Conservation (phyloP, 2,888 invertebrate species). For the Bursaphelenchus okinawaensis region DNA sequence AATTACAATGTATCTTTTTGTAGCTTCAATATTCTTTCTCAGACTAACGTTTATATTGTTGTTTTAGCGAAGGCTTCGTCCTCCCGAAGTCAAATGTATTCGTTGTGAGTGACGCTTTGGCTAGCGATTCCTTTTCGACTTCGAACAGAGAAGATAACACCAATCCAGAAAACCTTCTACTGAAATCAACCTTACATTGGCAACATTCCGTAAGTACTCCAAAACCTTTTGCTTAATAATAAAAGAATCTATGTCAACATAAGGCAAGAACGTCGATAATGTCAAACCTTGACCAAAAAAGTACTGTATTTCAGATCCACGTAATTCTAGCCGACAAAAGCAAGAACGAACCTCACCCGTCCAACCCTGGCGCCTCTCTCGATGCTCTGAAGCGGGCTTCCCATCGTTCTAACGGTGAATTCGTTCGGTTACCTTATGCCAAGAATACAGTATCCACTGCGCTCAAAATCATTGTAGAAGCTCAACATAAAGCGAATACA, state of each 20-base stretch:
- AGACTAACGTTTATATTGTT: no score
- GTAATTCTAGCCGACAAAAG: slow-evolving; percentile 4
- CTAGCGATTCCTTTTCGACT: not conserved
- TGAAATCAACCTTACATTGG: slow-evolving; percentile 16
- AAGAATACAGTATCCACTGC: not conserved
- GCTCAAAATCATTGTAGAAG: not conserved
- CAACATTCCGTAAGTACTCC: not conserved
- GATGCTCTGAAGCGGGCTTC: not conserved
- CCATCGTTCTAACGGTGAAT: not conserved
- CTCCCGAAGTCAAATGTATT: slow-evolving; percentile 15
- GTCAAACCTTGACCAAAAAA: not conserved
- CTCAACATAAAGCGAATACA: not conserved
- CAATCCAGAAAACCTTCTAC: slow-evolving; percentile 7
- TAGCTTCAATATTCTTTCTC: no score
- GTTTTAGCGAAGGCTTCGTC: slow-evolving; percentile 1
- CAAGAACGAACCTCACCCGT: not conserved
- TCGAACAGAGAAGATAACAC: not conserved
- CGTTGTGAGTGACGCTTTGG: slow-evolving; percentile 10
- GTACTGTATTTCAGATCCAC: slow-evolving; percentile 4
- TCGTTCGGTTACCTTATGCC: not conserved
- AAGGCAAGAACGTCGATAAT: no score
- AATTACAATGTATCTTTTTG: no score
- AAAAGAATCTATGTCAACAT: no score
- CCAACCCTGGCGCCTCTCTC: not conserved
- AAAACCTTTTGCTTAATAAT: not conserved